Evolutionary conservation across 2,888 invertebrate genomes (phyloP), one percentile per base, ranked within the genome.

Genomic region (Crematogaster levior): DNA sequence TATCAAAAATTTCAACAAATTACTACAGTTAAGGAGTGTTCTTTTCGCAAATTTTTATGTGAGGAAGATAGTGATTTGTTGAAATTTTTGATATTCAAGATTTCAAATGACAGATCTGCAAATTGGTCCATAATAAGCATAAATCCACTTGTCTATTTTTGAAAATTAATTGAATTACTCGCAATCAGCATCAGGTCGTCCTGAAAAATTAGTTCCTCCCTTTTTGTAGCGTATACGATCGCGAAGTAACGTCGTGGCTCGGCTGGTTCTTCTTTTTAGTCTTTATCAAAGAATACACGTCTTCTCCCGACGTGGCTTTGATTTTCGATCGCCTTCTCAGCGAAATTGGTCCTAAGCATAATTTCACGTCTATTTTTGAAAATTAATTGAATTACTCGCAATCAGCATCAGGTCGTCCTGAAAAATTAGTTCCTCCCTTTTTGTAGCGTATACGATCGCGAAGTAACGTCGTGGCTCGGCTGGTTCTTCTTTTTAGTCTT

Each of bases 361-460:
- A 63, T 18, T 37, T 15, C 24, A 24, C 24, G 63, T 40, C 7
- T 12, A 40, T 18, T 43, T 53, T 21, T 74, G 43, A 18, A 30
- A 43, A 53, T 21, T 21, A 37, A 27, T 15, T 30, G 34, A 79
- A 24, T 61, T 51, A n/a, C 60, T 60, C 77, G 65, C 68, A 27
- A 46, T 21, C 68, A 61, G 61, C 56, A 58, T 40, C 82, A 61
- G 85, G 73, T 83, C 12, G 73, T 85, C 81, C 79, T 83, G 48
- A 37, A 37, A 70, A 83, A 43, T 83, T 86, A 88, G 84, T 90
- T 89, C 90, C 86, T 90, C 82, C 85, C 84, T 84, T 84, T 82
- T 83, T 86, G n/a, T 83, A 80, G 84, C 80, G 66, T 70, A 80
- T 86, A 86, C 82, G 82, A 72, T 65, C 84, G 81, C 84, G 80